Evolutionary conservation across 2,888 invertebrate genomes (phyloP), one percentile per base, ranked within the genome.

Genomic region (Caradrina kadenii): DNA sequence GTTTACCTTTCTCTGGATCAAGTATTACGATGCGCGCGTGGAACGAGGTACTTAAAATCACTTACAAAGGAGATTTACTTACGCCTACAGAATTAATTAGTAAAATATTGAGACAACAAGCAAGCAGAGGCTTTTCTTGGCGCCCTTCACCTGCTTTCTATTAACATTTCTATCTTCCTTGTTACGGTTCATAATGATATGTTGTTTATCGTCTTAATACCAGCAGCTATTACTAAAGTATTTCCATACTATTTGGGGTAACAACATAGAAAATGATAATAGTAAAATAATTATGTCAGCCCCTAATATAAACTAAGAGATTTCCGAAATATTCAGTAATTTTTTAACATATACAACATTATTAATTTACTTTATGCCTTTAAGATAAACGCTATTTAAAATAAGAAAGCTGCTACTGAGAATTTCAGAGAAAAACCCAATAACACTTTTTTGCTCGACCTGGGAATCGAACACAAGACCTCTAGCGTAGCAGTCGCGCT

Each of bases 11-110:
- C 39, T 35, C 21, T 45, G 54, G 64, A 68, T 64, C 50, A 42
- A 65, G 26, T 39, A 53, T 50, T 48, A 39, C 39, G 26, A 59
- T 42, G 10, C 35, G 55, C 62, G 53, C 35, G 11, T 35, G 19
- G 39, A 71, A 65, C 56, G 61, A 50, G 49, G 79, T 63, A 56
- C 55, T 48, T 73, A 65, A 50, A 78, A 65, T 69, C 59, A 48
- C 61, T 69, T 63, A 19, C 59, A 63, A 66, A 54, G 22, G 53
- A 66, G 56, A 52, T 64, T 64, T 64, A 63, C 59, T 70, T 60
- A 65, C 49, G 67, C 55, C 59, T 63, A 45, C 63, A 42, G 60
- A 79, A 76, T 79, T 75, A 75, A 71, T 79, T 64, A 66, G 39
- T 39, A 19, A 67, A 59, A 71, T 64, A 68, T 66, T 65, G 54